Percentiles rank a stretch among this genome's conserved stretches.
Conservation (phyloP, 2,113 vertebrate genomes). For the Myocastor coypus region DNA sequence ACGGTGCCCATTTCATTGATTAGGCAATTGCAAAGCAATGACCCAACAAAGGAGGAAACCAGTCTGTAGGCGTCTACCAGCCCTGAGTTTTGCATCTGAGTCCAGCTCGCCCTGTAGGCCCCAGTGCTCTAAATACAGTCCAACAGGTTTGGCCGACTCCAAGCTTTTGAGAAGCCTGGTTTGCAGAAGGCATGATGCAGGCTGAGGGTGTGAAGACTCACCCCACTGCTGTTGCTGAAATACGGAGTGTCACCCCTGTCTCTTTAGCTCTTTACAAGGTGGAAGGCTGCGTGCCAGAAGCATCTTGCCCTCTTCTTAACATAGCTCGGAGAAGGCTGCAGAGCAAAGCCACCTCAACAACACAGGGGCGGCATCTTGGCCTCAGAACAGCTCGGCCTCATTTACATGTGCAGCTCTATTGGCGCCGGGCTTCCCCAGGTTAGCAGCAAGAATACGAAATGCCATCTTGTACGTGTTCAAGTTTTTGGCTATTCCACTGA, state of each 20-base stretch:
- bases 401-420: rapidly evolving
- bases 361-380: background rate
- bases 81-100: background rate
- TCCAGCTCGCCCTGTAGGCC: background rate
- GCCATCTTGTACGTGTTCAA: background rate
- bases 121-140: background rate
- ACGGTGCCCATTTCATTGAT: background rate
- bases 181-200: rapidly evolving
- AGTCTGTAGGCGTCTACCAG: rapidly evolving
- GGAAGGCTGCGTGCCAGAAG: background rate
- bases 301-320: background rate
- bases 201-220: background rate
- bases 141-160: background rate
- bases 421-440: background rate
- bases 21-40: background rate
- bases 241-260: background rate
- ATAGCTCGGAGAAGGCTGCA: background rate
- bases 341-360: too few relatives aligned
- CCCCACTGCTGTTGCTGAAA: background rate
- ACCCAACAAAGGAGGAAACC: background rate
- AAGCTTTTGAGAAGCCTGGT: background rate
- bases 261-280: background rate
- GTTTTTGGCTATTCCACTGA: background rate
- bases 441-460: background rate
- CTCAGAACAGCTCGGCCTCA: background rate